These are phyloP conservation scores for Pachycephala philippinensis DNA, from an alignment of 2,113 vertebrate species.

Conservation along the genomic window DNA sequence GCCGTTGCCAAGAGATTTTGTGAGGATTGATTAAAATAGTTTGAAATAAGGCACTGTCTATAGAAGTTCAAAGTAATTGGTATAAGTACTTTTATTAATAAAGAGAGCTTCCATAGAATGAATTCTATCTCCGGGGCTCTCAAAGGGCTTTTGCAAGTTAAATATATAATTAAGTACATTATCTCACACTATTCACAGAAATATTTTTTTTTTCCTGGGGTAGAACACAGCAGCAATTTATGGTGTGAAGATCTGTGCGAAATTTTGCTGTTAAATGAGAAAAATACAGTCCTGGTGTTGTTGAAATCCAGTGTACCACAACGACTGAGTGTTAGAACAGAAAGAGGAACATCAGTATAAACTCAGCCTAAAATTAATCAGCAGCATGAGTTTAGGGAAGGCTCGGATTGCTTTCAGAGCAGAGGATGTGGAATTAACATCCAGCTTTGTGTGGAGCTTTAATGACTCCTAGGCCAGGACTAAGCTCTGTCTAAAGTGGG, in stretches of 20 bases:
- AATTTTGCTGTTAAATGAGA: background rate
- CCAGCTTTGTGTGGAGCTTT: background rate
- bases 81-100: constrained; percentile 50
- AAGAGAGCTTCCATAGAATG: constrained; percentile 44
- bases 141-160: constrained; percentile 51
- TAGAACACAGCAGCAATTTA: background rate
- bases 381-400: background rate
- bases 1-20: constrained; percentile 52
- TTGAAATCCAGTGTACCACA: background rate
- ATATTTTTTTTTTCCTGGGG: background rate
- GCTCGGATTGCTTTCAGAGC: background rate
- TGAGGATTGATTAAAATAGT: constrained; percentile 61
- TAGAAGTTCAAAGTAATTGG: constrained; percentile 58
- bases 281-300: background rate
- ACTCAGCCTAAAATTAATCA: background rate
- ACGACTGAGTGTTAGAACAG: background rate
- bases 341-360: background rate
- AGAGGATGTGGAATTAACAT: background rate
- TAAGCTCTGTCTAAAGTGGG: background rate
- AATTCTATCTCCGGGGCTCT: constrained; percentile 38
- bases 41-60: constrained; percentile 38
- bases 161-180: constrained; percentile 57
- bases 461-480: background rate
- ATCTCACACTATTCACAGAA: background rate
- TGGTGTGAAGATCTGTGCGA: background rate